Evolutionary conservation across 2,797 vertebrate genomes (phyloP), one percentile per base, ranked within the genome.

Genomic region (Epinephelus coioides): DNA sequence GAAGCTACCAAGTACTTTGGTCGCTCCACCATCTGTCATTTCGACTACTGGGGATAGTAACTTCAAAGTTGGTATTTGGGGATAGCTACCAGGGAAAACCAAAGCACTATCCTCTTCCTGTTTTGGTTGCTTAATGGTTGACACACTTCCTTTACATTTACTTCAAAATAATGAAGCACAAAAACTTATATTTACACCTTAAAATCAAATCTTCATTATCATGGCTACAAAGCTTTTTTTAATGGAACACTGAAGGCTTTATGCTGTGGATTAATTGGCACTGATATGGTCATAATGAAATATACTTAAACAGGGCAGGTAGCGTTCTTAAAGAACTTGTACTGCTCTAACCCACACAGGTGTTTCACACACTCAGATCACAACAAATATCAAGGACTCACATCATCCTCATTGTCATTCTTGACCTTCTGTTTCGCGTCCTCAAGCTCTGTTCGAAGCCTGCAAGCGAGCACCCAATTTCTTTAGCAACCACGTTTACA

Each of bases 381-480:
- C 9, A 0, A 25, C 8, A 21, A 59, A n/a, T 3, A 5, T 0
- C 5, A 44, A 5, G 1, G 15, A 91, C 98, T 94, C 94, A 99
- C 98, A 86, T 99, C 98, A 72, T 99, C 97, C 15, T 98, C 98
- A 2, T 91, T 93, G 30, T 98, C 97, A 80, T 47, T 90, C 83
- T 98, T 99, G 47, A 96, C 93, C 91, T 97, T 98, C 53, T 96
- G 96, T 78, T 95, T 97, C 76, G 95, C 86, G 69, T 97, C 96
- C 51, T 98, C 97, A 69, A 96, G 86, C 91, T 98, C 97, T 47
- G 96, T 94, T 61, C 97, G 96, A 74, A 97, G 93, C 93, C 98
- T 99, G 91, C 50, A 90, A 85, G 62, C 38, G n/a, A 76, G 69
- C 8, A 77, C 12, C 46, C 6, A 43, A 11, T 13, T 18, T 4